phyloP scores from a whole-genome alignment of 2,113 vertebrate genomes.

The Eleginops maclovinus region DNA sequence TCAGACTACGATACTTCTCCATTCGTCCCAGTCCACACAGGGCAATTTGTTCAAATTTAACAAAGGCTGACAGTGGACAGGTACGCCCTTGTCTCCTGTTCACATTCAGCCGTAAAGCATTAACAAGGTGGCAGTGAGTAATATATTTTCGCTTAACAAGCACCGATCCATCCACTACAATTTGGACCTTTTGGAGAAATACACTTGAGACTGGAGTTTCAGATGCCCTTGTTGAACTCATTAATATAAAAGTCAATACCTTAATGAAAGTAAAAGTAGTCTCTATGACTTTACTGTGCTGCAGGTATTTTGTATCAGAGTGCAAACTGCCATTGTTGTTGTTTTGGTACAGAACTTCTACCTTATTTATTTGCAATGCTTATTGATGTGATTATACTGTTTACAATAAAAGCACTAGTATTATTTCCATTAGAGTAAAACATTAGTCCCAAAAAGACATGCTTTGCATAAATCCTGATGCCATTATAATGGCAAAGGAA shows the following conservation, averaged over 20 bases:
- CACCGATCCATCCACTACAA: neutral
- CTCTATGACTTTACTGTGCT: neutral
- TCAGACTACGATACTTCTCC: constrained; percentile 35
- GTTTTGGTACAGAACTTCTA: constrained; percentile 1
- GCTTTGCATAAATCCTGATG: constrained; percentile 17
- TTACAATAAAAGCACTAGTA: constrained; percentile 2
- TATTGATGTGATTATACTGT: neutral
- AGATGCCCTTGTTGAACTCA: constrained; percentile 24
- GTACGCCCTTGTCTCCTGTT: neutral
- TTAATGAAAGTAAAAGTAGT: neutral
- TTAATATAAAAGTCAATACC: constrained; percentile 1
- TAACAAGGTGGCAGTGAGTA: constrained; percentile 21
- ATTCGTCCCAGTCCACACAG: neutral
- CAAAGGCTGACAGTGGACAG: constrained; percentile 24
- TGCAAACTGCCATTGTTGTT: neutral
- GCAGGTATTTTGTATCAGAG: neutral
- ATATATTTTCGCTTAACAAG: constrained; percentile 24
- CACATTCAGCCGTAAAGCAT: constrained; percentile 11
- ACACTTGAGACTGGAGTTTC: constrained; percentile 5
- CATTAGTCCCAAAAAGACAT: neutral
- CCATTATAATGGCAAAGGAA: too few relatives aligned
- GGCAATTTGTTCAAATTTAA: constrained; percentile 54
- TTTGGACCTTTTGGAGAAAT: constrained; percentile 10
- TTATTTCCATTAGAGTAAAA: constrained; percentile 28
- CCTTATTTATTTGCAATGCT: neutral